Percentiles rank a stretch among this genome's conserved stretches.
Conservation (phyloP, 2,797 vertebrate species). For the Gephyroberyx darwinii region DNA sequence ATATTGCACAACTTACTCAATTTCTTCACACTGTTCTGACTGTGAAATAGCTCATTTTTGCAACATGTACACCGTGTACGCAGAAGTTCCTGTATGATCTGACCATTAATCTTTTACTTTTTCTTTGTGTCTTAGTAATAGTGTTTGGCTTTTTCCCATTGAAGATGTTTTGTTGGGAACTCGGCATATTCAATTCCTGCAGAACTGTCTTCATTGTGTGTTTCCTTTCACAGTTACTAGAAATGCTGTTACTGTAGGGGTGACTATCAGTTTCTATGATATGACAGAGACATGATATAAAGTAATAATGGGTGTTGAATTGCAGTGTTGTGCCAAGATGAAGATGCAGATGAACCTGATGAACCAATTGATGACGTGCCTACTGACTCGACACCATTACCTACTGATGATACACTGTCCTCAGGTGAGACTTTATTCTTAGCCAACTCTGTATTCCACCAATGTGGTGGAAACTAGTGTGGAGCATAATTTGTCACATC, state of each 20-base stretch:
- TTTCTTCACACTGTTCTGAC: constrained; percentile 10
- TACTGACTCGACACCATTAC: accelerated
- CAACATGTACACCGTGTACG: constrained; percentile 38
- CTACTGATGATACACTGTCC: accelerated
- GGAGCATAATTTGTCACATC: not conserved
- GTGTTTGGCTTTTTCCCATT: not conserved
- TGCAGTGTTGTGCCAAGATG: constrained; percentile 51
- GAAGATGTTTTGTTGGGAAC: constrained; percentile 15
- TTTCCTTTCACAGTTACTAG: constrained; percentile 10
- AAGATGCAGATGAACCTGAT: accelerated
- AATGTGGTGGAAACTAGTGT: not conserved
- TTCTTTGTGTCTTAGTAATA: not conserved
- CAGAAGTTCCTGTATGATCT: constrained; percentile 50
- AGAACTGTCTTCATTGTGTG: not conserved
- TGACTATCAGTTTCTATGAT: not conserved
- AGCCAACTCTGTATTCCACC: not conserved
- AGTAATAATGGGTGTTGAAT: constrained; percentile 42
- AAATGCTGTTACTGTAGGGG: not conserved
- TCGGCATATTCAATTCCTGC: not conserved
- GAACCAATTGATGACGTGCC: accelerated
- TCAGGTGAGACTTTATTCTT: constrained; percentile 23
- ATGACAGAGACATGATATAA: not conserved
- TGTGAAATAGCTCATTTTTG: constrained; percentile 25
- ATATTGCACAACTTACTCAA: constrained; percentile 46
- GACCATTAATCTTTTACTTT: not conserved